Evolutionary conservation across 2,113 vertebrate genomes (phyloP), one percentile per base, ranked within the genome.

Genomic region (Strix uralensis): DNA sequence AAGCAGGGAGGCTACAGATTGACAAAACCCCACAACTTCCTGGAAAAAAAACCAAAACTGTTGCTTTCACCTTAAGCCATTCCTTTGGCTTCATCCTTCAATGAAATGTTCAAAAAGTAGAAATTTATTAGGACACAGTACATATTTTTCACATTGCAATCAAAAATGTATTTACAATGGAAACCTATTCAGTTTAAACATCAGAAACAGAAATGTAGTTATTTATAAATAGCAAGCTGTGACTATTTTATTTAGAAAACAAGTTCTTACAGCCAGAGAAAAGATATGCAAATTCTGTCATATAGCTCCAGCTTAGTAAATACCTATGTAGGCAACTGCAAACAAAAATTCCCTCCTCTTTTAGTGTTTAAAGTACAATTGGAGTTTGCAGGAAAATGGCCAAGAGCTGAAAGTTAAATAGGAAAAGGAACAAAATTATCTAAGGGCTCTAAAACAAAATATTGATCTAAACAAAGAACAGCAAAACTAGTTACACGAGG

Each of bases 21-120:
- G 38, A 55, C 3, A n/a, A 57, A 61, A 58, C 21, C 12, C 8
- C 1, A 2, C 36, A 77, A 30, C 0, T 4, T 6, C 15, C 42
- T 44, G 15, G 42, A 52, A 78, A 55, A 3, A 54, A 16, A 62
- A 36, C 36, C 36, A 19, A n/a, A 13, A 8, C 2, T 5, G 1
- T 25, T 42, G 6, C 11, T 92, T 67, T 82, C 14, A 38, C 12
- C 38, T 89, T 6, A 73, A 87, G 81, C 12, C n/a, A 36, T 66
- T 84, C 32, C 13, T 67, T 86, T 34, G 80, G 44, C 40, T 42
- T 42, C 5, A 14, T 42, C 3, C 3, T 88, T 29, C 32, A 38
- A 51, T 47, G 4, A 90, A 77, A 62, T 66, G 9, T 15, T 84
- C 22, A 42, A 34, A 77, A 88, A n/a, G 1, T 10, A 58, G 3